Evolutionary conservation across 2,113 vertebrate genomes (phyloP).

Genomic region (western clawed frog (Xenopus tropicalis)): DNA sequence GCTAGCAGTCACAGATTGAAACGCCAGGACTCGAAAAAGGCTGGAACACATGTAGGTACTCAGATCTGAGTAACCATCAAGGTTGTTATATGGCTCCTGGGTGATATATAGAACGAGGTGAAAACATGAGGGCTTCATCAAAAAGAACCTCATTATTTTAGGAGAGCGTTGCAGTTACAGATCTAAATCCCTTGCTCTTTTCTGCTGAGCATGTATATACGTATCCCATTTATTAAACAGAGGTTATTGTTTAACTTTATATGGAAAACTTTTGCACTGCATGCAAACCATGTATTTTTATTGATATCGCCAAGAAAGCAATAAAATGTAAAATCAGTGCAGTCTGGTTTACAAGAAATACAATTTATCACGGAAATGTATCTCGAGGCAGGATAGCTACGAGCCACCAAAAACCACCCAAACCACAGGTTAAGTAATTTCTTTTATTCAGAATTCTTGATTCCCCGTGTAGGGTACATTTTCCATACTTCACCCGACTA

Average conservation of each 20-base stretch:
- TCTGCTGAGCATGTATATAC: slow-evolving; percentile 23
- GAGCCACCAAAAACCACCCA: slow-evolving; percentile 49
- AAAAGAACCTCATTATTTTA: slow-evolving; percentile 42
- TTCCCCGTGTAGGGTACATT: slow-evolving; percentile 58
- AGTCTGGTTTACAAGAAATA: slow-evolving; percentile 54
- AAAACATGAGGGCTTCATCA: slow-evolving; percentile 43
- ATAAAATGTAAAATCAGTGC: slow-evolving; percentile 36
- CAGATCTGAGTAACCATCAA: slow-evolving; percentile 32
- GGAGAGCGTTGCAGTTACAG: slow-evolving; percentile 33
- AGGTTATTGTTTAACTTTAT: slow-evolving; percentile 43
- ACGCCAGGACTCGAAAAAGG: slow-evolving; percentile 12
- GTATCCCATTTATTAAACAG: slow-evolving; percentile 39
- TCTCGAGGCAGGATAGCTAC: slow-evolving; percentile 53
- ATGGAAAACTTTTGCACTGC: slow-evolving; percentile 39
- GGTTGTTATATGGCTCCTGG: slow-evolving; percentile 41
- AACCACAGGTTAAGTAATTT: slow-evolving; percentile 56
- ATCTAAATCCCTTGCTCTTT: slow-evolving; percentile 27
- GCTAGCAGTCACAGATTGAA: slow-evolving; percentile 23
- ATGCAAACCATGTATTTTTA: slow-evolving; percentile 33
- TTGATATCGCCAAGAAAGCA: slow-evolving; percentile 37
- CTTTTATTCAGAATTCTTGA: slow-evolving; percentile 64
- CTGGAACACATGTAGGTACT: slow-evolving; percentile 35
- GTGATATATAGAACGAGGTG: slow-evolving; percentile 41
- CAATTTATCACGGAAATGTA: slow-evolving; percentile 62
- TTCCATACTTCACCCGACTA: slow-evolving; percentile 39